Evolutionary conservation across 2,888 invertebrate genomes (phyloP), one percentile per base, ranked within the genome.

Genomic region (Polietes domitor): DNA sequence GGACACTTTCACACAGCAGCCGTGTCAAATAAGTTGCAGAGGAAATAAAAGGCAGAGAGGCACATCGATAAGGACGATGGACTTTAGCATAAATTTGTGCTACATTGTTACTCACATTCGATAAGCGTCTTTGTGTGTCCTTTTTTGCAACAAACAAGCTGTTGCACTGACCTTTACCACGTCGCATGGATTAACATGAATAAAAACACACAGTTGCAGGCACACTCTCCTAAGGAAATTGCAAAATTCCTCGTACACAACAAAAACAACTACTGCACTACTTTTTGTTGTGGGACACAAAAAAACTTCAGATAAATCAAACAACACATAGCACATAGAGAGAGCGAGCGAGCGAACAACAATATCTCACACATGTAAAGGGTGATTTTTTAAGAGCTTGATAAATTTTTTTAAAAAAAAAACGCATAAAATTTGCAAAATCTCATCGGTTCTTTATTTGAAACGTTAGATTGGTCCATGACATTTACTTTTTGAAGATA

Each of bases 121-220:
- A 65, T 65, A 65, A 32, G 65, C 9, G 37, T 32, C 17, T 41
- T 63, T 63, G 6, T 7, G 10, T 19, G 17, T 37, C 19, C 32
- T 17, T 17, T 41, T 50, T 15, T 50, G 53, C 37, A 63, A 24
- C 68, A 77, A 74, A 77, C 83, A 84, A 84, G 80, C 83, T 84
- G 83, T 84, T 84, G 83, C 83, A 80, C 58, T 80, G 83, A 84
- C 80, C 83, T 80, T 77, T 78, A 53, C 68, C 28, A 41, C 53
- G 9, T 63, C 19, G 43, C 50, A 32, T 17, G 71, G 43, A 15
- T 17, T 17, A 37, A 19, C 53, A 77, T 37, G n/a, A 1, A 17
- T 58, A 65, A 55, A 74, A 19, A 47, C 55, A 77, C 37, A 58
- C 17, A 37, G 3, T 17, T 32, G 19, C 19, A 5, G 10, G 2